These are phyloP conservation scores for Amphimedon queenslandica DNA, from an alignment of 37 sponge, comb jelly and placozoan species.

Conservation along the genomic window DNA sequence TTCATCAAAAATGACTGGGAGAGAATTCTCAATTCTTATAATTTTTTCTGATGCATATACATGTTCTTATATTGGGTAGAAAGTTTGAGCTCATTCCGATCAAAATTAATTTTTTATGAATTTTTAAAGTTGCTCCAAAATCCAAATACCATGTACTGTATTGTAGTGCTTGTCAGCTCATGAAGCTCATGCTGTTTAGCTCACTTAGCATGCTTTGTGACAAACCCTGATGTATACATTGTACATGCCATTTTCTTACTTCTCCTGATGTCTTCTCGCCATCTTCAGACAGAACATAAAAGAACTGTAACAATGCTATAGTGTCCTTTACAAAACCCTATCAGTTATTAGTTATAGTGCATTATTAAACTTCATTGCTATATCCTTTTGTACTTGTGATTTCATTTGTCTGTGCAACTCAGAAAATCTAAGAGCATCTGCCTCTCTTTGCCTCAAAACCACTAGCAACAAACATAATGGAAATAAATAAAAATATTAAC, in stretches of 20 bases:
- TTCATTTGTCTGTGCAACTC: constrained; percentile 56
- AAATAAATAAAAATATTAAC: background rate
- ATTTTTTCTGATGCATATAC: no score
- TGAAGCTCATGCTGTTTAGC: no score
- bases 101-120: no score
- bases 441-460: constrained; percentile 41
- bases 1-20: no score
- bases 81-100: no score
- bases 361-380: background rate
- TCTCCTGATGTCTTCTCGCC: background rate
- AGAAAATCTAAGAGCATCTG: constrained; percentile 54
- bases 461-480: constrained; percentile 29
- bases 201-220: no score
- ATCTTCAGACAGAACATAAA: background rate
- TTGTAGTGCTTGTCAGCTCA: no score
- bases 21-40: no score
- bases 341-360: background rate
- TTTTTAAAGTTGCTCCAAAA: no score
- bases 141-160: no score
- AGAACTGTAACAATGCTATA: constrained; percentile 17
- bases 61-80: no score
- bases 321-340: constrained; percentile 14
- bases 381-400: constrained; percentile 13
- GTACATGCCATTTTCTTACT: background rate
- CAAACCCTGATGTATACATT: no score